Evolutionary conservation across 2,888 invertebrate species (phyloP), one percentile per base, ranked within the genome.

Genomic region (Chironomus tentans): DNA sequence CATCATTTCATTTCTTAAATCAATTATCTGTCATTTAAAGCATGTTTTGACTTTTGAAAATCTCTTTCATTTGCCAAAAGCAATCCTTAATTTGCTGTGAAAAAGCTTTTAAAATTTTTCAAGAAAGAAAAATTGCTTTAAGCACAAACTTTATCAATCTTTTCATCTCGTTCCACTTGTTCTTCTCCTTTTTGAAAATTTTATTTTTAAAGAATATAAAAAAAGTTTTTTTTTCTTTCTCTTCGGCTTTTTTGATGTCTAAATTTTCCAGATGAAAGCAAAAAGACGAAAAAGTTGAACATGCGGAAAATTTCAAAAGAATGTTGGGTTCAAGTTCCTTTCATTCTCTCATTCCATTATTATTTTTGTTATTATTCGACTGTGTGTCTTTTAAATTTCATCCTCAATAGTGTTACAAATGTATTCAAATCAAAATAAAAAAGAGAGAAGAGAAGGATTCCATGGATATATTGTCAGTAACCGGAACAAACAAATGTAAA

Each of bases 301-400:
- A 73, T 73, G 72, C 72, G 72, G 72, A 73, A 73, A 73, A 73
- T 73, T 73, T 56, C 47, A n/a, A 15, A 73, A 73, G 72, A 73
- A 73, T 73, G 72, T 73, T 62, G 72, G 72, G 72, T 73, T 73
- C 72, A 38, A 38, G 38, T 38, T 65, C 56, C 56, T 56, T 56
- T 56, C 18, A 56, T 56, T 56, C 65, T 21, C 65, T 65, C 65
- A 21, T 56, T 18, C 56, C 56, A 50, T 13, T 15, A 18, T 7
- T 56, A 18, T 18, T 18, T n/a, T 50, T 15, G 18, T 38, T 38
- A 38, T 38, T 38, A 38, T 38, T 56, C 56, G 18, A 10, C 38
- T 10, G 38, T 50, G 50, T 50, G 7, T 56, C 56, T 56, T 56
- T 15, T 56, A 18, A 15, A 18, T 15, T 56, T n/a, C 56, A 7